Conservation (phyloP, 2,797 vertebrate species). For the Tokudaia tokunoshimensis region DNA sequence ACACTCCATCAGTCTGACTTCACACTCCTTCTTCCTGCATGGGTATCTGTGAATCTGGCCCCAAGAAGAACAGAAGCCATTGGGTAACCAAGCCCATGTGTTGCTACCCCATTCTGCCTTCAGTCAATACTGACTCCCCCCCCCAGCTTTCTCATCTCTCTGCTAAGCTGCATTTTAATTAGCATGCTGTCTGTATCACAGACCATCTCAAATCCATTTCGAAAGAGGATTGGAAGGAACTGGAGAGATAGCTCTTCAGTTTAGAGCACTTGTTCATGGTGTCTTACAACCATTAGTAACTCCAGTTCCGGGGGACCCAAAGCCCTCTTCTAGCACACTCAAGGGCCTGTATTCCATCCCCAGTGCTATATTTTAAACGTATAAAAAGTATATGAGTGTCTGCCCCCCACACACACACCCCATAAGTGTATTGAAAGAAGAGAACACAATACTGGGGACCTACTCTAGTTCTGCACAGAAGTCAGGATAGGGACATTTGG, state of each 20-base stretch:
- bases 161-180: slow-evolving; percentile 1
- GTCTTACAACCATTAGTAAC: background rate
- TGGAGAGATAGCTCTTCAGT: background rate
- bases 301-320: background rate
- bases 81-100: background rate
- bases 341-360: background rate
- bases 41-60: background rate
- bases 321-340: background rate
- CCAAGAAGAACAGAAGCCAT: background rate
- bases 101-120: background rate
- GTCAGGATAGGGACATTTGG: background rate
- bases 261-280: too few relatives aligned
- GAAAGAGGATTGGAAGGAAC: background rate
- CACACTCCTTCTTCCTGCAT: background rate
- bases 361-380: background rate
- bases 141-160: background rate
- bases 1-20: background rate
- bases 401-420: background rate
- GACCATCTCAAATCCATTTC: background rate
- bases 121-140: background rate
- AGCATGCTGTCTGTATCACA: background rate
- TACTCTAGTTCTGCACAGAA: background rate
- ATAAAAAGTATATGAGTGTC: background rate
- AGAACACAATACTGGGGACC: background rate
- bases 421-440: slow-evolving; percentile 12